Evolutionary conservation across 2,113 vertebrate species (phyloP), one percentile per base, ranked within the genome.

Genomic region (Sterrhoptilus dennistouni): DNA sequence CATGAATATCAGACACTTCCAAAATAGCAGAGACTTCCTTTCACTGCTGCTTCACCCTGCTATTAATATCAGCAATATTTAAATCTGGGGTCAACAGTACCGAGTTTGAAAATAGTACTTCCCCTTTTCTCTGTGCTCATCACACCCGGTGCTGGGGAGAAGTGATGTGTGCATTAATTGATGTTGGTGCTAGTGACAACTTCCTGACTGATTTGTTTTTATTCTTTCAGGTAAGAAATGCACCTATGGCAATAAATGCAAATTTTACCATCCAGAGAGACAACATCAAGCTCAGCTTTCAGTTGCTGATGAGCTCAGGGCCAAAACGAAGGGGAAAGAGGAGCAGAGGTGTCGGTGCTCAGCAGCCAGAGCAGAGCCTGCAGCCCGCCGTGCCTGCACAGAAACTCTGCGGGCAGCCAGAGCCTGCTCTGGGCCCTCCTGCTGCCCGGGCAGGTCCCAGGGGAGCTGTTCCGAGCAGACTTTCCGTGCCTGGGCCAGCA

Each of bases 231-330:
- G 98, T 68, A 99, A 98, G 97, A 99, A 99, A 81, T 99, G 99
- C 74, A 99, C 99, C 6, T 99, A 99, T 11, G 99, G 99, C 47
- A 97, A 98, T 66, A 99, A 99, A 96, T 99, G 99, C 91, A 99
- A 99, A 89, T 99, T 98, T 97, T 99, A 98, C 89, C 99, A 99
- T 68, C 98, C 99, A 0, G 99, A 99, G 93, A 97, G 98, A 75
- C 84, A 90, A 22, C 97, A 95, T 69, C 98, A 98, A 61, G 97
- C 97, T 29, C 99, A 98, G 90, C 94, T 99, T 59, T 98, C 99
- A 0, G 98, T 99, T 76, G 99, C 99, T 0, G 99, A 99, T 20
- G 99, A 99, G 81, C 98, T 99, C 33, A 97, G 99, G 33, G 98
- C 98, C 12, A 98, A 98, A 61, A 98, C 89, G 19, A 97, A 95